phyloP scores from a whole-genome alignment of 2,113 vertebrate genomes.

The Rhineura floridana region DNA sequence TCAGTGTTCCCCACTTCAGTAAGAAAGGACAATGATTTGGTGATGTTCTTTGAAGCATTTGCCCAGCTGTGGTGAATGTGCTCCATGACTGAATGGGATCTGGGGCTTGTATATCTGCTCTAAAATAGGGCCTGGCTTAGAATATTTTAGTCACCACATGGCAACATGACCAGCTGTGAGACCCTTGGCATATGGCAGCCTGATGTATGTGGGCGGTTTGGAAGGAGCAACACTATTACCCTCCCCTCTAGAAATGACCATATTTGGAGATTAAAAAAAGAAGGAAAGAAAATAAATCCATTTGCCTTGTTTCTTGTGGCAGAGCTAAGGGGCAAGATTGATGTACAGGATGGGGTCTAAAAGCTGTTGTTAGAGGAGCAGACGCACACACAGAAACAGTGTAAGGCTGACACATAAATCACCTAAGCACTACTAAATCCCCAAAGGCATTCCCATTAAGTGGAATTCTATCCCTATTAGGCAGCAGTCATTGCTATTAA shows the following conservation, averaged over 20 bases:
- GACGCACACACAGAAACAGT: constrained; percentile 66
- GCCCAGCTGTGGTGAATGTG: neutral
- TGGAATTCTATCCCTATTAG: constrained; percentile 40
- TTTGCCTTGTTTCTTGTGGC: constrained; percentile 61
- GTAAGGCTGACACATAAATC: constrained; percentile 61
- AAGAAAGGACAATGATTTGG: neutral
- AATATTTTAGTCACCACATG: neutral
- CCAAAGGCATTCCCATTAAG: constrained; percentile 58
- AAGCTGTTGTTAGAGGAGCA: constrained; percentile 52
- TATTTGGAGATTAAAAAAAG: constrained; percentile 5
- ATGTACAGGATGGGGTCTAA: constrained; percentile 41
- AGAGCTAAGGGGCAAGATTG: constrained; percentile 47
- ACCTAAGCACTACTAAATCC: constrained; percentile 55
- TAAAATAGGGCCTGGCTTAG: constrained; percentile 41
- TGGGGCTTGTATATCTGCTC: constrained; percentile 47
- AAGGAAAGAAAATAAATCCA: neutral
- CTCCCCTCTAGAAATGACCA: neutral
- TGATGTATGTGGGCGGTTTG: neutral
- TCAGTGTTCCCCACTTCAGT: neutral
- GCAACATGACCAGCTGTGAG: constrained; percentile 51
- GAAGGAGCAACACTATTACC: constrained; percentile 24
- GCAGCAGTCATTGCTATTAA: constrained; percentile 60
- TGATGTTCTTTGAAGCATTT: constrained; percentile 26
- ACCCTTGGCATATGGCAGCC: constrained; percentile 36
- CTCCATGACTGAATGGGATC: neutral